A percentile compares a stretch with the other conserved stretches of the same genome.
These are phyloP conservation scores for Equus quagga DNA, from an alignment of 2,113 vertebrate species.

Conservation along the genomic window DNA sequence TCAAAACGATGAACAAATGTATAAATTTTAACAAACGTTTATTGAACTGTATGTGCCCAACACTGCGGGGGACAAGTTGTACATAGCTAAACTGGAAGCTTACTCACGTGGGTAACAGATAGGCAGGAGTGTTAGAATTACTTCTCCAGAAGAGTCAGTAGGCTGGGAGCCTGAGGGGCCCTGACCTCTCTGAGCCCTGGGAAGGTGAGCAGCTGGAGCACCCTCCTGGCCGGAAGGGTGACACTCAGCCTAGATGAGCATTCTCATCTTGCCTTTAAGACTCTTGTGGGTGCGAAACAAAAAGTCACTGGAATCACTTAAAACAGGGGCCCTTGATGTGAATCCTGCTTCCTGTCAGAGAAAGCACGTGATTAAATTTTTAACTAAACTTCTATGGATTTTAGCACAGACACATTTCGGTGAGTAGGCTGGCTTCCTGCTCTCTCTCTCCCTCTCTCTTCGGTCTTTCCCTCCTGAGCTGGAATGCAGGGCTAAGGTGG, in stretches of 20 bases:
- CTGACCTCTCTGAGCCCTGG: fast-evolving
- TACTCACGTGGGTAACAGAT: not conserved
- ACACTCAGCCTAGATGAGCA: not conserved
- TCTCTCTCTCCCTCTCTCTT: not conserved
- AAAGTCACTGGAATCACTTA: not conserved
- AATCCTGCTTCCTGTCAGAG: conserved; percentile 64
- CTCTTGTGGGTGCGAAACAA: not conserved
- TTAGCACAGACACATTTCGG: conserved; percentile 20
- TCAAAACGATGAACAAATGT: conserved; percentile 29
- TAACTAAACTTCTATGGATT: not conserved
- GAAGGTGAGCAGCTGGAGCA: not conserved
- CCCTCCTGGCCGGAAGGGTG: not conserved
- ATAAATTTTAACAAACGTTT: not conserved
- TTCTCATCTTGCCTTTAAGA: not conserved
- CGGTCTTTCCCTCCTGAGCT: not conserved
- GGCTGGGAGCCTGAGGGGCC: not conserved
- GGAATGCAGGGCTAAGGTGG: not conserved
- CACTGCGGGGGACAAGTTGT: no score
- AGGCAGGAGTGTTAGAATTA: not conserved
- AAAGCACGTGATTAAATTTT: conserved; percentile 41
- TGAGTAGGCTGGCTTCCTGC: not conserved
- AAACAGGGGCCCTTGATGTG: conserved; percentile 34
- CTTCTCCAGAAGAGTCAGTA: not conserved
- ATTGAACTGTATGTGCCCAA: not conserved
- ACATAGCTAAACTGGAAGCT: not conserved